Percentiles rank a stretch among this genome's conserved stretches.
phyloP scores from a whole-genome alignment of 2,888 invertebrate genomes.

The Acleris laterana region DNA sequence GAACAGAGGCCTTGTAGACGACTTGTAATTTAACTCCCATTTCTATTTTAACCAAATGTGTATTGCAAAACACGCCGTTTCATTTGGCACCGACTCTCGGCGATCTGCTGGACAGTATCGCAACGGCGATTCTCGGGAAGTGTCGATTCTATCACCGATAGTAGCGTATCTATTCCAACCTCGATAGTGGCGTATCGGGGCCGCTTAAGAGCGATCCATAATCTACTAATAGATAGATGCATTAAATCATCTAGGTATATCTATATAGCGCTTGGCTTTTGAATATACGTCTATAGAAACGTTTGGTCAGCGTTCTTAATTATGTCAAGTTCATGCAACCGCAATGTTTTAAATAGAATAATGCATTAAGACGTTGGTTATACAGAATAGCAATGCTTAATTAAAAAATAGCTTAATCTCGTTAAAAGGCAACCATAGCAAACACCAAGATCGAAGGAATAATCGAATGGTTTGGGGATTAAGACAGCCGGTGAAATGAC shows the following conservation, averaged over 20 bases:
- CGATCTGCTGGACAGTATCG: conserved; percentile 32
- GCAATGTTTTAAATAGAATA: conserved; percentile 14
- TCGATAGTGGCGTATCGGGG: conserved; percentile 21
- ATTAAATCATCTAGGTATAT: background rate
- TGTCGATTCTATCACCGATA: conserved; percentile 31
- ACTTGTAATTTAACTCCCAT: background rate
- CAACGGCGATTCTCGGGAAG: conserved; percentile 22
- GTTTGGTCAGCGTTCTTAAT: no score
- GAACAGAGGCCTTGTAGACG: no score
- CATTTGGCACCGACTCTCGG: conserved; percentile 29
- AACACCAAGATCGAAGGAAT: conserved; percentile 44
- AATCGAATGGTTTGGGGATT: no score
- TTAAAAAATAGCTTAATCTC: conserved; percentile 44
- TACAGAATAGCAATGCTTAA: conserved; percentile 49
- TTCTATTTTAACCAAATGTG: conserved; percentile 12
- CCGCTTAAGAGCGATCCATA: conserved; percentile 14
- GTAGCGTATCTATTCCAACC: background rate
- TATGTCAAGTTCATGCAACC: conserved; percentile 2
- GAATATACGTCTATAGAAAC: no score
- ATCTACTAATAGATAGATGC: conserved; percentile 18
- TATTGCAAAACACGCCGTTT: conserved; percentile 26
- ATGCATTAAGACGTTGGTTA: conserved; percentile 47
- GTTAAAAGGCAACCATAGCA: conserved; percentile 48
- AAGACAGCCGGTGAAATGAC: no score
- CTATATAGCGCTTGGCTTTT: no score